phyloP scores from a whole-genome alignment of 2,113 vertebrate genomes.

The Malurus alboscapulatus region DNA sequence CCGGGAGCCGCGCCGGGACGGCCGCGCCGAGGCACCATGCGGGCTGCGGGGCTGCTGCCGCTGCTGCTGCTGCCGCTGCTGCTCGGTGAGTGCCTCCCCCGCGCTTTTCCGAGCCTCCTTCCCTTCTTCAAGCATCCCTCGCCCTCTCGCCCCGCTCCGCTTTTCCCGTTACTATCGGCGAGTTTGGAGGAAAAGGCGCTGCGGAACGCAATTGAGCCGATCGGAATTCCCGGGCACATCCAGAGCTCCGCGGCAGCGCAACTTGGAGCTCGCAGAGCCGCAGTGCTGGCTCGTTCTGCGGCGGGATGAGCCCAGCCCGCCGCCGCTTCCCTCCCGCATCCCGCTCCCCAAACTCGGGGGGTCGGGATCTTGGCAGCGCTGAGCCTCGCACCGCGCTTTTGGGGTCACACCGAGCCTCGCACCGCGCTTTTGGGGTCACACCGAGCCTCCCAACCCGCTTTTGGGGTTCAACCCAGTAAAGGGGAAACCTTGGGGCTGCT shows the following conservation, averaged over 20 bases:
- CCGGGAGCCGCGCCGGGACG: neutral
- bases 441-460: rapidly evolving
- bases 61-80: neutral
- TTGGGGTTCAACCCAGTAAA: neutral
- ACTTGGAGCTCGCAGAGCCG: neutral
- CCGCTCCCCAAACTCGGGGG: neutral
- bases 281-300: neutral
- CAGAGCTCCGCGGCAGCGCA: neutral
- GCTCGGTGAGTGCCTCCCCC: slow-evolving; percentile 9
- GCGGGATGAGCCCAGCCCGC: neutral
- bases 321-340: neutral
- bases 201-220: neutral
- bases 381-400: neutral
- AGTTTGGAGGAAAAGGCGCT: neutral
- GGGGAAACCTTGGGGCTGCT: neutral
- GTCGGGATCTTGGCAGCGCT: neutral
- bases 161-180: rapidly evolving
- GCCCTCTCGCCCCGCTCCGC: no score
- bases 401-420: neutral
- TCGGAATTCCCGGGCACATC: neutral
- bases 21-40: slow-evolving; percentile 24
- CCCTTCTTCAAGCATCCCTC: neutral
- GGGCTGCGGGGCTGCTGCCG: slow-evolving; percentile 1
- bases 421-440: neutral
- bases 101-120: neutral